Conservation (phyloP, 2,113 vertebrate genomes). For the Periophthalmodon schlosseri region DNA sequence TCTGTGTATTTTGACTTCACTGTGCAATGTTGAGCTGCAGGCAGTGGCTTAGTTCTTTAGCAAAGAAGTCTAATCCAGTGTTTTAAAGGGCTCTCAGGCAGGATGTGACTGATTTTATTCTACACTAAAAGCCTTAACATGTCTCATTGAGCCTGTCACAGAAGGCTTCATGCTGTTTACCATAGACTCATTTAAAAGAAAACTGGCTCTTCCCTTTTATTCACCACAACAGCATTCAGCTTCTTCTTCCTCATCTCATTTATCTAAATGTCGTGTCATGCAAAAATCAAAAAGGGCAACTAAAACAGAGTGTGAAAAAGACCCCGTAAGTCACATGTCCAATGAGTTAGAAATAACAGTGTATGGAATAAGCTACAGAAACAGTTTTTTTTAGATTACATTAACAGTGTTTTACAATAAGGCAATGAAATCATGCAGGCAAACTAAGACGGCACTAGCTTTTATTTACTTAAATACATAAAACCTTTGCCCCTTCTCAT, state of each 20-base stretch:
- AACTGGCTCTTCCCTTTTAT: background rate
- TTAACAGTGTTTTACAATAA: constrained; percentile 6
- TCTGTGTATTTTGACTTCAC: constrained; percentile 21
- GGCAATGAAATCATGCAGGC: constrained; percentile 15
- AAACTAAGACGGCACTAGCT: background rate
- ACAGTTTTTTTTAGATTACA: constrained; percentile 8
- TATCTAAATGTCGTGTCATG: background rate
- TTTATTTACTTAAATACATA: no score
- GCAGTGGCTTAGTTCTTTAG: constrained; percentile 44
- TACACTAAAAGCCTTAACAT: constrained; percentile 55
- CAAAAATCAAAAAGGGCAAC: background rate
- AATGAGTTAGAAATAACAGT: background rate
- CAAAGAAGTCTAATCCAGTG: constrained; percentile 53
- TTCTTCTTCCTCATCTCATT: constrained; percentile 11
- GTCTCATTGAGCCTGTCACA: constrained; percentile 48
- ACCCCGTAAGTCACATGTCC: constrained; percentile 4
- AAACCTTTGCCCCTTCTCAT: background rate
- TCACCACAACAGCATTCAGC: constrained; percentile 9
- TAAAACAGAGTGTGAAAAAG: background rate
- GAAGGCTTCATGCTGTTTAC: constrained; percentile 32
- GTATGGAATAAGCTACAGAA: background rate
- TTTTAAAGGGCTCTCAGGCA: constrained; percentile 58
- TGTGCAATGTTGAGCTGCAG: constrained; percentile 48
- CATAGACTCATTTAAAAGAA: constrained; percentile 22
- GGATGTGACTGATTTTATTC: constrained; percentile 61